phyloP scores from a whole-genome alignment of 2,888 invertebrate genomes.

The Hypena proboscidalis region DNA sequence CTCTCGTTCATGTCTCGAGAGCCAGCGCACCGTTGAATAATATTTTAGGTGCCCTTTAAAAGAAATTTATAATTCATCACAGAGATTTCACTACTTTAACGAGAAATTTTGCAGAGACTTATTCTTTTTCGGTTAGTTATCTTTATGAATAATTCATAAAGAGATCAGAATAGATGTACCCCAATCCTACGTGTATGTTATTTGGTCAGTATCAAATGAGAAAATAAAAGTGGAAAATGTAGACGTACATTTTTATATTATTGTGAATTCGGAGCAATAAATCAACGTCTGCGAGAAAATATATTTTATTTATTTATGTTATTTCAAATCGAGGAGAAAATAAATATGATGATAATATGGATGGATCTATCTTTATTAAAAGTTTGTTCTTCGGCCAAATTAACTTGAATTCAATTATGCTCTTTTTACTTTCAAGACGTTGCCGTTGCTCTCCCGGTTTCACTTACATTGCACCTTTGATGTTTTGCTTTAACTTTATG shows the following conservation, averaged over 20 bases:
- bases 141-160: slow-evolving; percentile 11
- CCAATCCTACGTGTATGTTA: neutral
- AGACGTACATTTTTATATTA: neutral
- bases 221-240: neutral
- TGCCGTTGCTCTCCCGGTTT: slow-evolving; percentile 29
- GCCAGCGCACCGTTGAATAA: slow-evolving; percentile 63
- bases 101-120: slow-evolving; percentile 10
- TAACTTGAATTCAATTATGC: slow-evolving; percentile 42
- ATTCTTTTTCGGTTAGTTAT: slow-evolving; percentile 14
- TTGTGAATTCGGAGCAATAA: neutral
- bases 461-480: slow-evolving; percentile 60
- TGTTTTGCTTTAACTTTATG: slow-evolving; percentile 59
- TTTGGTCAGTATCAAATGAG: neutral
- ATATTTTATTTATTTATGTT: neutral
- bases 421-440: slow-evolving; percentile 39
- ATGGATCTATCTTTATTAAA: slow-evolving; percentile 19
- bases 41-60: slow-evolving; percentile 59
- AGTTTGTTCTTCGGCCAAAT: slow-evolving; percentile 27
- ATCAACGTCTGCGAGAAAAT: slow-evolving; percentile 1
- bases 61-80: slow-evolving; percentile 53
- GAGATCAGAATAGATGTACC: neutral
- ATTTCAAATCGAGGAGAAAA: neutral
- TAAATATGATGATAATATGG: neutral
- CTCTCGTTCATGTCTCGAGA: slow-evolving; percentile 70
- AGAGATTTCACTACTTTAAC: slow-evolving; percentile 32